Conservation (phyloP, 2,113 vertebrate genomes). For the Sclerurus mexicanus region DNA sequence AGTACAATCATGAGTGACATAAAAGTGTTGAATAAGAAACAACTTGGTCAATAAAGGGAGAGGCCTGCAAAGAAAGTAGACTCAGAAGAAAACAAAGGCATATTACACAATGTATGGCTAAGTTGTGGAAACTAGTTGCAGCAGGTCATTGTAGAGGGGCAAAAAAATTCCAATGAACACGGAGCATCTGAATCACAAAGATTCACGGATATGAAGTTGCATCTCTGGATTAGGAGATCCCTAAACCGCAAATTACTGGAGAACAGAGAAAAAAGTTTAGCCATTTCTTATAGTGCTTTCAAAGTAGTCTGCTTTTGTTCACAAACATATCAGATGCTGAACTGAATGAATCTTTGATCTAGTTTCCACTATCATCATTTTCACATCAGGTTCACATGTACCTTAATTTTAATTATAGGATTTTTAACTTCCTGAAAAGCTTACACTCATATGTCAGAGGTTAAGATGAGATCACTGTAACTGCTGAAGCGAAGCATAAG, state of each 20-base stretch:
- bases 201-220: background rate
- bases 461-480: background rate
- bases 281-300: background rate
- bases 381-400: background rate
- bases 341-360: background rate
- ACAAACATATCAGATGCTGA: background rate
- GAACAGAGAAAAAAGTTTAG: background rate
- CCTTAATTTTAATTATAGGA: background rate
- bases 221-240: background rate
- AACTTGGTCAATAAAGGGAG: background rate
- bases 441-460: background rate
- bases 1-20: background rate
- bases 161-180: background rate
- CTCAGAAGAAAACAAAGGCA: background rate
- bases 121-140: background rate
- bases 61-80: background rate
- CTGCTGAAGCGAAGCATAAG: background rate
- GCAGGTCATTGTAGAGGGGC: background rate
- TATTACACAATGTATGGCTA: accelerated
- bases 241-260: background rate
- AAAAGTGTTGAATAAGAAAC: background rate
- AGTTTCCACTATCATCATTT: background rate
- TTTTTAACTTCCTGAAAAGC: background rate
- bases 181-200: background rate
- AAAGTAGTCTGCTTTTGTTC: background rate